Base-by-base conservation (phyloP, 2,888 invertebrate species). In the Alsophila aescularia region DNA sequence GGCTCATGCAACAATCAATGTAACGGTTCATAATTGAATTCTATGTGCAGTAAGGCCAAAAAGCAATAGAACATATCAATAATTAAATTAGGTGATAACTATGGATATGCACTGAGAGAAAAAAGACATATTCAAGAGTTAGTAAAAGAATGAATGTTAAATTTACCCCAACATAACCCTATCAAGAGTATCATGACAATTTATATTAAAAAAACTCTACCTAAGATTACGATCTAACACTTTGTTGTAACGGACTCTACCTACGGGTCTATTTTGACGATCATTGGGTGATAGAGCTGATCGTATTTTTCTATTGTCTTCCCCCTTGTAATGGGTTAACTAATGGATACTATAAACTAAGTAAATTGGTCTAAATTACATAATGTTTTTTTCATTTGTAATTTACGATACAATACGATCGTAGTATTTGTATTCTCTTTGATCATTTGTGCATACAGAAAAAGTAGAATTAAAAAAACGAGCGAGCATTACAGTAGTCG, bases 331-430 rank as follows among this genome's bases (percentile, higher is more conserved):
- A 70, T 60, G 61, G 68, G 67, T 67, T 72, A 64, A 62, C 42
- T 67, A 61, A 69, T 73, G 61, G 60, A 29, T 52, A 57, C 62
- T 60, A 54, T 55, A 61, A 60, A 62, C 52, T 59, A 59, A 57
- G 56, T 64, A 56, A 64, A 62, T 58, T 66, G 56, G 42, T 43
- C 48, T n/a, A 51, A 64, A 60, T 59, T 51, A 53, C 55, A 41
- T 44, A 49, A 44, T 56, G 54, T 48, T 52, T 52, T 55, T 45
- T 57, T 42, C 31, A 43, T 50, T 58, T 16, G 41, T 52, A 41
- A 49, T 58, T 44, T 52, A 52, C 18, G 37, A 10, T 43, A 31
- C 44, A 18, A 29, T 35, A 31, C 40, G 35, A 31, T 35, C 12
- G 13, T 32, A 3, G 3, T 5, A 12, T 39, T 12, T 37, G 37